Percentiles rank a stretch among this genome's conserved stretches.
Conservation (phyloP, 2,888 invertebrate genomes). For the Dascillus cervinus region DNA sequence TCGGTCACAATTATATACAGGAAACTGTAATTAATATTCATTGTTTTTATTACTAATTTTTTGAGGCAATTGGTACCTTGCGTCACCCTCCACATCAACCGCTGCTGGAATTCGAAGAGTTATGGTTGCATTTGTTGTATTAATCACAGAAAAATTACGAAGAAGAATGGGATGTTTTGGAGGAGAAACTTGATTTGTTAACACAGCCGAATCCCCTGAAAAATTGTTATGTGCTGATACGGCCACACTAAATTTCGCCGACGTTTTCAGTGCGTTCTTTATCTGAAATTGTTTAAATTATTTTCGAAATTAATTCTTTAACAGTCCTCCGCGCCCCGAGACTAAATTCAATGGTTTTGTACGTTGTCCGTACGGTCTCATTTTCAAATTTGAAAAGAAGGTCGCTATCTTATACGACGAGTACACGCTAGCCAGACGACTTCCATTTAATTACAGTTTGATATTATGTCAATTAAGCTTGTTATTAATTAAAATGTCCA, state of each 20-base stretch:
- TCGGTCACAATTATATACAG: conserved; percentile 7
- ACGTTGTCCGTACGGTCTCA: no score
- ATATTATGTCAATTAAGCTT: no score
- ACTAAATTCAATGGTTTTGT: no score
- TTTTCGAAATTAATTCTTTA: no score
- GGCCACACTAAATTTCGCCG: conserved; percentile 2
- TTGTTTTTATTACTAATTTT: neutral
- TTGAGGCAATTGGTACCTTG: conserved; percentile 4
- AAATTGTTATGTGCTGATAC: conserved; percentile 1
- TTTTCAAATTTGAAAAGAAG: no score
- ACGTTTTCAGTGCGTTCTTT: no score
- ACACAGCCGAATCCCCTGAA: neutral
- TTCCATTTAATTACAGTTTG: no score
- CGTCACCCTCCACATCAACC: conserved; percentile 2
- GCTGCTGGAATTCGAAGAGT: conserved; percentile 5
- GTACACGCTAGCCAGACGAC: no score
- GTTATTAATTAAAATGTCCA: no score
- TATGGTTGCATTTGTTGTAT: conserved; percentile 9
- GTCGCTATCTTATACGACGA: no score
- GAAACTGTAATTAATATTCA: conserved; percentile 7
- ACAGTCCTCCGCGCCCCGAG: no score
- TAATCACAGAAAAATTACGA: conserved; percentile 2
- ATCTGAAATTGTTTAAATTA: no score
- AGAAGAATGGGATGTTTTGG: conserved; percentile 5
- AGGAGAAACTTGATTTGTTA: conserved; percentile 6